Evolutionary conservation across 2,797 vertebrate species (phyloP), one percentile per base, ranked within the genome.

Genomic region (Silurus lanzhouensis): DNA sequence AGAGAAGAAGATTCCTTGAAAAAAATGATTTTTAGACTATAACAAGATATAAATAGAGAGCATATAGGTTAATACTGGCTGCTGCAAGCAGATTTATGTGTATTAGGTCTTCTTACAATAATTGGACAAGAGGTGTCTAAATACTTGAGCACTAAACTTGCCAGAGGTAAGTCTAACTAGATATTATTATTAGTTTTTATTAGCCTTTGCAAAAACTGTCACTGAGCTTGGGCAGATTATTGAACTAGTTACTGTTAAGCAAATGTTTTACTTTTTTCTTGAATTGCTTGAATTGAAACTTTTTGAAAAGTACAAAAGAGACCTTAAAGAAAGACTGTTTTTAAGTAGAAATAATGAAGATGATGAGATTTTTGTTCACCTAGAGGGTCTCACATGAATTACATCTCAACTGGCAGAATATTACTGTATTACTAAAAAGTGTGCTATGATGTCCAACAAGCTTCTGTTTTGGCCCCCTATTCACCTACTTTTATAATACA

Each of bases 391-490:
- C 5, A 5, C 27, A 77, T 60, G 27, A 77, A 31, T 77, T 55
- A 58, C 3, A 19, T 31, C 75, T 77, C 27, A 60, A 25, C 38
- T 60, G 75, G 75, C 75, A 79, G 31, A 25, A 17, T 44, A 10
- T n/a, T n/a, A 44, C 38, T 25, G 7, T 0, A 64, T 79, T 79
- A 57, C 58, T 61, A 81, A 57, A 57, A 82, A 55, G 46, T 55
- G 38, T 81, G 64, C 55, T 68, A 82, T 58, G 52, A 68, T 38
- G 46, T 66, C 64, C 80, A 67, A 58, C 55, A 77, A 58, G 63
- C 14, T 31, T 68, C 2, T 68, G 19, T 68, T 81, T 52, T 27
- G 22, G 60, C 22, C 44, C 44, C 46, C 25, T 57, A 58, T 57
- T 38, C 25, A 52, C 57, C 64, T 67, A 4, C 44, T 74, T 25